Percentiles rank a stretch among this genome's conserved stretches.
Conservation (phyloP, 2,113 vertebrate genomes). For the Nothobranchius kuhntae region DNA sequence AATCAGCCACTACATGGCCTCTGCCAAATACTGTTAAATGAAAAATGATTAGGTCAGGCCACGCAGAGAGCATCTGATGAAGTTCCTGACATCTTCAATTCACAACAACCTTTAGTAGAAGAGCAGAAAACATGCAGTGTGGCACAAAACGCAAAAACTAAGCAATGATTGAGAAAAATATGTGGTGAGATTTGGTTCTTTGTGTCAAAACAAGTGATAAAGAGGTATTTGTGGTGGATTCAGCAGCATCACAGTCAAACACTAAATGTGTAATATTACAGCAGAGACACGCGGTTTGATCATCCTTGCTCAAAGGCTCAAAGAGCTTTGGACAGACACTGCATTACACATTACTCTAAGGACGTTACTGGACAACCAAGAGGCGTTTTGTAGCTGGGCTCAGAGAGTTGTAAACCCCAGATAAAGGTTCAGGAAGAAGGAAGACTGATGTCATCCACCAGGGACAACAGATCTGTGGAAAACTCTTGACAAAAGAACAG, state of each 20-base stretch:
- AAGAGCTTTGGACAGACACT: too few species aligned
- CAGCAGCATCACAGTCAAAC: too few species aligned
- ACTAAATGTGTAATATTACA: too few species aligned
- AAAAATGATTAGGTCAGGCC: slow-evolving; percentile 6
- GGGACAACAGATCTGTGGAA: slow-evolving; percentile 60
- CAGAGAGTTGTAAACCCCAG: slow-evolving; percentile 32
- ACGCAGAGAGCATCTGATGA: slow-evolving; percentile 12
- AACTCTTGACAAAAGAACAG: slow-evolving; percentile 69
- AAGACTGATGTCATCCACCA: slow-evolving; percentile 54
- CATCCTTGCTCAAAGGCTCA: too few species aligned
- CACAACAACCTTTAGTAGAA: slow-evolving; percentile 10
- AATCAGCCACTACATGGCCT: slow-evolving; percentile 5
- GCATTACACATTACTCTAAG: background rate
- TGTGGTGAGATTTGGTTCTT: too few species aligned
- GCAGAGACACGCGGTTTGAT: too few species aligned
- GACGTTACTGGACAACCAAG: slow-evolving; percentile 14
- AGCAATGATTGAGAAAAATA: too few species aligned
- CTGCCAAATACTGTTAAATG: background rate
- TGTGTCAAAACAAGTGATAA: too few species aligned
- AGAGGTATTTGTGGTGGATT: too few species aligned
- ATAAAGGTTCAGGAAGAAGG: slow-evolving; percentile 37
- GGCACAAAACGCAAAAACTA: background rate
- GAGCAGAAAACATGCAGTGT: slow-evolving; percentile 24
- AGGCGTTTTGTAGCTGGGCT: background rate
- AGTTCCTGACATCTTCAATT: slow-evolving; percentile 24